Evolutionary conservation across 2,113 vertebrate genomes (phyloP).

Genomic region (Pseudorhombus dupliciocellatus): DNA sequence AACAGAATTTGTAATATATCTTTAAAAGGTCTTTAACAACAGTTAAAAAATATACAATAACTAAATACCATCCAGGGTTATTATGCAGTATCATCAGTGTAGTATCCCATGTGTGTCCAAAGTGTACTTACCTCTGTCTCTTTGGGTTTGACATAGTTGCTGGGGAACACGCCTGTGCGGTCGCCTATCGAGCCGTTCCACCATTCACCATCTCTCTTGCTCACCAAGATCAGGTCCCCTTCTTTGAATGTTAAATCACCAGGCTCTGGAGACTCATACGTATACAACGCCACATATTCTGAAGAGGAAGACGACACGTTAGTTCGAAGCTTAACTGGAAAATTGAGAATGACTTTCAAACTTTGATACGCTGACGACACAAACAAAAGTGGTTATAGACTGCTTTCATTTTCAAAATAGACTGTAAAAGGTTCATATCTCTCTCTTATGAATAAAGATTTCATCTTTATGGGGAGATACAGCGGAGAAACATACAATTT

Average conservation of each 20-base stretch:
- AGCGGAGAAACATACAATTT: too few relatives aligned
- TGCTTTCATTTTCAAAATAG: neutral
- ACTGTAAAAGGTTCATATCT: neutral
- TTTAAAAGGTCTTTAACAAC: neutral
- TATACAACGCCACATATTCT: constrained; percentile 93
- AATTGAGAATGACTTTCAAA: too few relatives aligned
- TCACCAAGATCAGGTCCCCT: constrained; percentile 92
- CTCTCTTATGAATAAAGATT: too few relatives aligned
- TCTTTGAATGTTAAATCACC: constrained; percentile 90
- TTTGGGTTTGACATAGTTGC: constrained; percentile 94
- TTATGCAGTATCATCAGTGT: neutral
- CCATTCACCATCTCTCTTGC: constrained; percentile 94
- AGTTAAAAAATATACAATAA: neutral
- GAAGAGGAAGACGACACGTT: constrained; percentile 30
- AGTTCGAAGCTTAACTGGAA: neutral
- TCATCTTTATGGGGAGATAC: too few relatives aligned
- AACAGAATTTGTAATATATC: neutral
- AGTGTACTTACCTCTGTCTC: constrained; percentile 86
- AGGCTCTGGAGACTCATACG: constrained; percentile 90
- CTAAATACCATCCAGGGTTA: neutral
- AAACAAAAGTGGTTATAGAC: neutral
- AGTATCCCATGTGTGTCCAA: neutral
- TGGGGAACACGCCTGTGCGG: constrained; percentile 90
- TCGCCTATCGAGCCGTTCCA: constrained; percentile 91
- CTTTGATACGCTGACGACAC: too few relatives aligned